Conservation (phyloP, 1,140 invertebrate genomes). For the Panulirus ornatus region DNA sequence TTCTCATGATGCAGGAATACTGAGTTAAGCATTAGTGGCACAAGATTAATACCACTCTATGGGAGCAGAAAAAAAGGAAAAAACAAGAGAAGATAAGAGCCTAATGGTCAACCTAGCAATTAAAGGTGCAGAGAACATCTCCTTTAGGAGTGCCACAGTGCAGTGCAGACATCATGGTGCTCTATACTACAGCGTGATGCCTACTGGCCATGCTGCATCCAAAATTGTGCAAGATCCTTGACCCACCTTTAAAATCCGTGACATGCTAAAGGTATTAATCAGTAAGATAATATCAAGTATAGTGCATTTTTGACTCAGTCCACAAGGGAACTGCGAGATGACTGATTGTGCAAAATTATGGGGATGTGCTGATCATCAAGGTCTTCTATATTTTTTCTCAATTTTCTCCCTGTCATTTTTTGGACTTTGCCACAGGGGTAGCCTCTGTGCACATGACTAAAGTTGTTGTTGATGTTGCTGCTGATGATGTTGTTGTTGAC, state of each 20-base stretch:
- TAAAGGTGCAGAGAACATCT: not conserved
- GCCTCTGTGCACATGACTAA: constrained; percentile 51
- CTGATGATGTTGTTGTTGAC: constrained; percentile 68
- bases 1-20: not conserved
- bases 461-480: constrained; percentile 63
- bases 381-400: constrained; percentile 48
- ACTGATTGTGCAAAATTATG: constrained; percentile 63
- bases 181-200: constrained; percentile 15
- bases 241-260: constrained; percentile 35
- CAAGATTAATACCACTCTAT: not conserved
- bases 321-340: constrained; percentile 55
- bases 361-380: constrained; percentile 60
- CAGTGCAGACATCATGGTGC: not conserved
- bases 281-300: not conserved
- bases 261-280: constrained; percentile 14
- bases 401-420: constrained; percentile 61
- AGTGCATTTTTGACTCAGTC: constrained; percentile 3
- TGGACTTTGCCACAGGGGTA: constrained; percentile 59
- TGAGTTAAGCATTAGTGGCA: not conserved
- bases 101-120: constrained; percentile 15
- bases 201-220: constrained; percentile 6
- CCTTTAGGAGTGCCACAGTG: not conserved
- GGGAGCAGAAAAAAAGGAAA: not conserved
- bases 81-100: not conserved
- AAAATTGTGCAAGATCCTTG: not conserved